Evolutionary conservation across 1,140 invertebrate genomes (phyloP).

Genomic region (Whitmania pigra): DNA sequence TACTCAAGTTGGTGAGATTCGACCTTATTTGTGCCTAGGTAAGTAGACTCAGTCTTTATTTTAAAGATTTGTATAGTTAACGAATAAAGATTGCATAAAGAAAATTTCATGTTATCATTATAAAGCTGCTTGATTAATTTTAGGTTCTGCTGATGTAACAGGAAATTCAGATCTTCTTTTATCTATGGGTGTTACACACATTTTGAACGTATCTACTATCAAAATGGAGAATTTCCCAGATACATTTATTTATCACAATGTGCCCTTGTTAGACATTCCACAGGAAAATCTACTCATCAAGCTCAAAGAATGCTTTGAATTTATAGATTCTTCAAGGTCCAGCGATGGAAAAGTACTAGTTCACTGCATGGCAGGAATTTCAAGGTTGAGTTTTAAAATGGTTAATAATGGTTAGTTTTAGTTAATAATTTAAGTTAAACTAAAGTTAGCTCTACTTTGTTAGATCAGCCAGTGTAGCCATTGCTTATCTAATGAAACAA

Average conservation of each 20-base stretch:
- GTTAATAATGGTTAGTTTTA: background rate
- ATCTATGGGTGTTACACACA: background rate
- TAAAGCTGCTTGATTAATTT: background rate
- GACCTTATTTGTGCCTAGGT: background rate
- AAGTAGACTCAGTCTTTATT: background rate
- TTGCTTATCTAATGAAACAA: background rate
- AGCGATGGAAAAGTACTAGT: background rate
- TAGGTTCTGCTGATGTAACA: constrained; percentile 2
- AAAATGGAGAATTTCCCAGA: background rate
- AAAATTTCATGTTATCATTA: background rate
- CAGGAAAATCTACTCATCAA: background rate
- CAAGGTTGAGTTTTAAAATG: constrained; percentile 12
- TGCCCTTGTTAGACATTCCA: background rate
- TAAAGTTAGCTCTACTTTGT: background rate
- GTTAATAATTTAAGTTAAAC: background rate
- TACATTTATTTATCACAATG: background rate
- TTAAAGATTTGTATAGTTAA: background rate
- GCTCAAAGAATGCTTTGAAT: constrained; percentile 1
- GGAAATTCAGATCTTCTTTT: background rate
- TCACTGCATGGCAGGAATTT: constrained; percentile 2
- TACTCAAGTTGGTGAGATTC: background rate
- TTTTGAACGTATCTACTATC: background rate
- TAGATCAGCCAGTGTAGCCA: background rate
- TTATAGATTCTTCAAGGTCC: background rate
- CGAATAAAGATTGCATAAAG: background rate